Base-by-base conservation (phyloP, 1,140 invertebrate species). In the Chrysomallon squamiferum region DNA sequence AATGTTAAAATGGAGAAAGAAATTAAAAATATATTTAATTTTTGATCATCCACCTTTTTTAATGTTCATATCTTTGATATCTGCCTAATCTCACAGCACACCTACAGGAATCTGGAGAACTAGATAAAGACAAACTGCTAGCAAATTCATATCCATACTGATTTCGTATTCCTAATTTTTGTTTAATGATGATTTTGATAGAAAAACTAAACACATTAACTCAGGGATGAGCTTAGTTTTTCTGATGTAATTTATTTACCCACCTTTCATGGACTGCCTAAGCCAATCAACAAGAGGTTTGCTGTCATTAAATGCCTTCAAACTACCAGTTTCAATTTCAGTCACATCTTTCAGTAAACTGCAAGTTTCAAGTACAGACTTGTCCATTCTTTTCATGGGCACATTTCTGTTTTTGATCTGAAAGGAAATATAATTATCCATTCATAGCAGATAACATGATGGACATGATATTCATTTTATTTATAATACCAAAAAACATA, bases 231-330 rank as follows among this genome's bases (percentile, higher is more conserved):
- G n/a, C n/a, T n/a, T n/a, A n/a, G n/a, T n/a, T n/a, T n/a, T n/a
- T n/a, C n/a, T n/a, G n/a, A n/a, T n/a, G n/a, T n/a, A n/a, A n/a
- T n/a, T n/a, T n/a, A n/a, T n/a, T 13, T 45, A 22, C 41, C 5
- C 2, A 75, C 77, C 69, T 66, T 69, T 62, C 58, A 81, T 76
- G 11, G 74, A 71, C 49, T 69, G 58, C 62, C 63, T 66, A 13
- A 83, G 60, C 81, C 81, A 83, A 0, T 65, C 49, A 11, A 81
- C 69, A 20, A 83, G 68, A n/a, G 50, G 29, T 52, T 66, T 63
- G 45, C 73, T 74, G 4, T 68, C 62, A 5, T 65, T 62, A 56
- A 81, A 80, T 7, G 54, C 68, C 50, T 66, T 27, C 11, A 83
- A 61, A 66, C 75, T 77, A 18, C 74, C n/a, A 0, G 66, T 33